phyloP scores from a whole-genome alignment of 2,797 vertebrate genomes.

The Eulemur mongoz region DNA sequence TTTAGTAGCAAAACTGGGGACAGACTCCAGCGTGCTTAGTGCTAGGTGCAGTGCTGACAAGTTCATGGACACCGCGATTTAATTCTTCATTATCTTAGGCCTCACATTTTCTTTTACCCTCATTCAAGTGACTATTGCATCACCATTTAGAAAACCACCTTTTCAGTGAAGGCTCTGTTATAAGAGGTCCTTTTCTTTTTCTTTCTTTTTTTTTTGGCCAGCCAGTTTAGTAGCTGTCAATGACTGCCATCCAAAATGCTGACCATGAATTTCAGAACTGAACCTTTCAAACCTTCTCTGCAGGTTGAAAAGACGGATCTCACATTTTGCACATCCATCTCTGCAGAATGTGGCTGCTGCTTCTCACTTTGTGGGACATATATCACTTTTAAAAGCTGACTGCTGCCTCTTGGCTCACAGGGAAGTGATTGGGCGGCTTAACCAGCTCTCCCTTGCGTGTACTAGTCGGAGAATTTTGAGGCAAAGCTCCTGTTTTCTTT shows the following conservation, averaged over 20 bases:
- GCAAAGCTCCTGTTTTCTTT: not conserved
- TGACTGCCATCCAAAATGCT: constrained; percentile 40
- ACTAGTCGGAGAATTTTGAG: not conserved
- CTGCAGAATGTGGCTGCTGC: constrained; percentile 60
- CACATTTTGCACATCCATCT: not conserved
- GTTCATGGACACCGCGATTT: not conserved
- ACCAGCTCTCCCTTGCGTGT: not conserved
- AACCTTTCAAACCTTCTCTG: not conserved
- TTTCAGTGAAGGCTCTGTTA: not conserved
- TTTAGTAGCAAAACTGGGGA: not conserved
- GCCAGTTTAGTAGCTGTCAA: not conserved
- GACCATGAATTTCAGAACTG: constrained; percentile 40
- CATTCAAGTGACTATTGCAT: not conserved
- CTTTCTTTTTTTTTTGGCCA: not conserved
- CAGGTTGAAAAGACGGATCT: constrained; percentile 46
- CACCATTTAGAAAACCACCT: not conserved
- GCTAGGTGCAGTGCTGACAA: not conserved
- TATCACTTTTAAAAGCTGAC: constrained; percentile 37
- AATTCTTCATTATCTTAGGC: not conserved
- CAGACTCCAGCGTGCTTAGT: not conserved
- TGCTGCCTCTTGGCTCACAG: not conserved
- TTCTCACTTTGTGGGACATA: constrained; percentile 5
- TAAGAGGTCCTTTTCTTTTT: not conserved
- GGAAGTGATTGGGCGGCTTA: not conserved
- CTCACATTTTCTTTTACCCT: not conserved